A percentile compares a stretch with the other conserved stretches of the same genome.
These are phyloP conservation scores for Teleopsis dalmanni DNA, from an alignment of 1,140 invertebrate genomes.

Conservation along the genomic window DNA sequence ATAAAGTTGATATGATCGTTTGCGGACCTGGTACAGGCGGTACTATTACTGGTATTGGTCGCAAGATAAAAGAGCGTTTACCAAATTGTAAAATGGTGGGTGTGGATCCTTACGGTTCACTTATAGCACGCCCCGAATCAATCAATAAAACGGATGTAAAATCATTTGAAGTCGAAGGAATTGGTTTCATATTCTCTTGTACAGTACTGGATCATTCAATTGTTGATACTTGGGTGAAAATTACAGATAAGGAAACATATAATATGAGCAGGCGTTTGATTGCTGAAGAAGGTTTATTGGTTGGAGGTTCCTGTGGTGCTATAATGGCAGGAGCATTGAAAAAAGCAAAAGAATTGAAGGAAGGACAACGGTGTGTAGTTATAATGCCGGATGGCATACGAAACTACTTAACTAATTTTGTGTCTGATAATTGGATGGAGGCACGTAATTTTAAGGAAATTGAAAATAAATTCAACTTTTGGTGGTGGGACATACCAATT, in stretches of 20 bases:
- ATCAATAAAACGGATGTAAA: slow-evolving; percentile 59
- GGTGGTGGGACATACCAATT: slow-evolving; percentile 69
- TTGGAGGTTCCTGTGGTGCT: slow-evolving; percentile 85
- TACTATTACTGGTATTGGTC: slow-evolving; percentile 77
- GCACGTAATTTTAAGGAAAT: slow-evolving; percentile 60
- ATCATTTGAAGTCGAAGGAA: slow-evolving; percentile 75
- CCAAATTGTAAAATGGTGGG: slow-evolving; percentile 64
- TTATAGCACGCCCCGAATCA: slow-evolving; percentile 66
- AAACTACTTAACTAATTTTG: slow-evolving; percentile 98
- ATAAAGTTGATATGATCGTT: slow-evolving; percentile 76
- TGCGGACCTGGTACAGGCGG: slow-evolving; percentile 82
- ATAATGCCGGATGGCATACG: slow-evolving; percentile 89
- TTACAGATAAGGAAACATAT: slow-evolving; percentile 71
- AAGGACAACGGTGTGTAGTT: slow-evolving; percentile 80
- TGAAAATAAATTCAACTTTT: slow-evolving; percentile 49
- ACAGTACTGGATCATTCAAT: slow-evolving; percentile 72
- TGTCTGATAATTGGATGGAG: slow-evolving; percentile 93
- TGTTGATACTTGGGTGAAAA: slow-evolving; percentile 85
- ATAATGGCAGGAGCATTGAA: slow-evolving; percentile 72
- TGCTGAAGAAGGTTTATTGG: slow-evolving; percentile 84
- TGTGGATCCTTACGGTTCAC: slow-evolving; percentile 84
- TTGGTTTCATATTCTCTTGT: slow-evolving; percentile 93
- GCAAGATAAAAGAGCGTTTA: slow-evolving; percentile 72
- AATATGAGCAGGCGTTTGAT: slow-evolving; percentile 80
- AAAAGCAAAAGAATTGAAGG: slow-evolving; percentile 68